Evolutionary conservation across 2,797 vertebrate genomes (phyloP), one percentile per base, ranked within the genome.

Genomic region (Cynopterus sphinx): DNA sequence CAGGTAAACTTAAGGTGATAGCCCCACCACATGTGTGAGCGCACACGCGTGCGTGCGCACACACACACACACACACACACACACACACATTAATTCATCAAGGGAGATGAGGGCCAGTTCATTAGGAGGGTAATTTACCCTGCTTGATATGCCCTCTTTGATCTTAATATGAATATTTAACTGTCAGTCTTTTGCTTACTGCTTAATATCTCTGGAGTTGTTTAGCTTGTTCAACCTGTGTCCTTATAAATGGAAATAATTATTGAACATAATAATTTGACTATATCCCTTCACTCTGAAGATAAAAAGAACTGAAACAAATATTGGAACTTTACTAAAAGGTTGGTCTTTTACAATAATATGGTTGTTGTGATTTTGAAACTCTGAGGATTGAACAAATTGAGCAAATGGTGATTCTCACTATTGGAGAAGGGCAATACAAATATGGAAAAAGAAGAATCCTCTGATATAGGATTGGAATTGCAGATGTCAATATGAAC

Each of bases 131-230:
- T 43, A 59, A 55, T 73, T 83, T 39, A 61, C 67, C n/a, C 39
- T 59, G 33, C 31, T 67, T 79, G 6, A 75, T 49, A 61, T 89
- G 31, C 15, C 51, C 28, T 51, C 31, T 65, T 74, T 77, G 78
- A 68, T n/a, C 63, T 85, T 70, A 89, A 87, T 73, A 24, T 41
- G 63, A 87, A 19, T 65, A 59, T 73, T 55, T 85, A 67, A 55
- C 22, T 57, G 46, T 68, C 49, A 53, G 65, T 81, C 79, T 93
- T 93, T 86, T 95, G 55, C 63, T 70, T 39, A n/a, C 74, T 78
- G 46, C 26, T 81, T 57, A 67, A 28, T 74, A 31, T 92, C 71
- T 83, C 26, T 46, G 70, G 65, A 83, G 57, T 82, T 79, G 86
- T 53, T 81, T 31, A 67, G 43, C 61, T 86, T 82, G 59, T 83